Evolutionary conservation across 2,113 vertebrate species (phyloP).

Genomic region (Plecotus auritus): DNA sequence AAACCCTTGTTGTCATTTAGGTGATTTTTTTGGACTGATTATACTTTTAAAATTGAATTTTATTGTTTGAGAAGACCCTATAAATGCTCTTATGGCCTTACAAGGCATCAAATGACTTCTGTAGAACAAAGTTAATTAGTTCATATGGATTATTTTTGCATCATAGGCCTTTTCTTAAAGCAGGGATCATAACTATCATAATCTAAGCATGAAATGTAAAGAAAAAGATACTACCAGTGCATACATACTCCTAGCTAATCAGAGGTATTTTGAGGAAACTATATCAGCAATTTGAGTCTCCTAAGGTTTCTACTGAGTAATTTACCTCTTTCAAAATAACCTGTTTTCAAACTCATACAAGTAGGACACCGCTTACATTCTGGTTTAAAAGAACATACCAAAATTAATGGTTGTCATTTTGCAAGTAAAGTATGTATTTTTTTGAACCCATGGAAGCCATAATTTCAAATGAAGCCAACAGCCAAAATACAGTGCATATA

Average conservation of each 20-base stretch:
- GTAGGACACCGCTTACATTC: not conserved
- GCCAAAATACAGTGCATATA: not conserved
- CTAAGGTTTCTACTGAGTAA: conserved; percentile 21
- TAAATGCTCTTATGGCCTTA: not conserved
- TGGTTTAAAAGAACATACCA: not conserved
- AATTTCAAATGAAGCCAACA: conserved; percentile 45
- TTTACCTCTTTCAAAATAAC: conserved; percentile 53
- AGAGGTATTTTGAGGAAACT: not conserved
- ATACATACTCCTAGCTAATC: not conserved
- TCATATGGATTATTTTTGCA: not conserved
- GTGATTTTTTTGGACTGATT: conserved; percentile 17
- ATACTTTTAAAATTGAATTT: conserved; percentile 51
- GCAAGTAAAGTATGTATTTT: conserved; percentile 50
- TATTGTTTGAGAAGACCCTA: not conserved
- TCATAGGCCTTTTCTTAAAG: not conserved
- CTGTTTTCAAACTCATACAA: conserved; percentile 30
- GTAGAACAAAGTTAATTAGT: not conserved
- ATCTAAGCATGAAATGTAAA: not conserved
- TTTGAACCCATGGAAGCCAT: conserved; percentile 65
- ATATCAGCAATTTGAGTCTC: not conserved
- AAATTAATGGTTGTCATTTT: conserved; percentile 28
- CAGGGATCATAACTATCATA: not conserved
- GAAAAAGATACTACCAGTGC: not conserved
- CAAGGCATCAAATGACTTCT: conserved; percentile 6
- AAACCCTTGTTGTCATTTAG: conserved; percentile 64